phyloP scores from a whole-genome alignment of 2,888 invertebrate genomes.

The Sphaerophoria rueppellii region DNA sequence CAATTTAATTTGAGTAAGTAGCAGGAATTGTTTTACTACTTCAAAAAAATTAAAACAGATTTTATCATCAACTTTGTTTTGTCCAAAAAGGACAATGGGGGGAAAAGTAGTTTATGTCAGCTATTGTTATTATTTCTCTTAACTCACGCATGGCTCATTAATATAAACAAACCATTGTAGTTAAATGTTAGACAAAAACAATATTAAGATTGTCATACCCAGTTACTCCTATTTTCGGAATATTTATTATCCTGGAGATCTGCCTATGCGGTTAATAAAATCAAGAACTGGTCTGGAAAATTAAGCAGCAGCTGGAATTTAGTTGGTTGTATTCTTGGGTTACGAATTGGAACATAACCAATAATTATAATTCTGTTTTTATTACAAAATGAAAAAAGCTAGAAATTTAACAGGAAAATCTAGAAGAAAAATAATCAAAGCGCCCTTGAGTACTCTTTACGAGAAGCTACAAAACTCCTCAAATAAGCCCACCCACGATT shows the following conservation, averaged over 20 bases:
- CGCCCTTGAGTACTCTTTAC: too few relatives aligned
- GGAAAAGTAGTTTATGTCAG: conserved; percentile 3
- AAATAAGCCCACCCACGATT: too few relatives aligned
- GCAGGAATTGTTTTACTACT: too few relatives aligned
- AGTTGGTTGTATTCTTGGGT: too few relatives aligned
- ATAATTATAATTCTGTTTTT: too few relatives aligned
- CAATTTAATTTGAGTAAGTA: too few relatives aligned
- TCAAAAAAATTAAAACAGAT: background rate
- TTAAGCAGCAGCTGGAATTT: too few relatives aligned
- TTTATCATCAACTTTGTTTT: background rate
- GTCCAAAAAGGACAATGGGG: background rate
- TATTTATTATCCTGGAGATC: conserved; percentile 24
- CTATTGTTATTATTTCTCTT: conserved; percentile 12
- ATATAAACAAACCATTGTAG: conserved; percentile 24
- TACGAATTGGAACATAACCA: too few relatives aligned
- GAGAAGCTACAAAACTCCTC: too few relatives aligned
- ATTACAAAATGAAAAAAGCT: too few relatives aligned
- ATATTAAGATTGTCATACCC: background rate
- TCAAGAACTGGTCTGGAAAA: conserved; percentile 19
- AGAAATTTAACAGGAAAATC: too few relatives aligned
- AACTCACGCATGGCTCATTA: conserved; percentile 47
- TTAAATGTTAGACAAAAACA: background rate
- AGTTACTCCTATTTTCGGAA: background rate
- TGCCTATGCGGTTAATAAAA: conserved; percentile 52
- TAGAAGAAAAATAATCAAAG: too few relatives aligned